Conservation (phyloP, 2,797 vertebrate species). For the Mormyrops boulengeri region DNA sequence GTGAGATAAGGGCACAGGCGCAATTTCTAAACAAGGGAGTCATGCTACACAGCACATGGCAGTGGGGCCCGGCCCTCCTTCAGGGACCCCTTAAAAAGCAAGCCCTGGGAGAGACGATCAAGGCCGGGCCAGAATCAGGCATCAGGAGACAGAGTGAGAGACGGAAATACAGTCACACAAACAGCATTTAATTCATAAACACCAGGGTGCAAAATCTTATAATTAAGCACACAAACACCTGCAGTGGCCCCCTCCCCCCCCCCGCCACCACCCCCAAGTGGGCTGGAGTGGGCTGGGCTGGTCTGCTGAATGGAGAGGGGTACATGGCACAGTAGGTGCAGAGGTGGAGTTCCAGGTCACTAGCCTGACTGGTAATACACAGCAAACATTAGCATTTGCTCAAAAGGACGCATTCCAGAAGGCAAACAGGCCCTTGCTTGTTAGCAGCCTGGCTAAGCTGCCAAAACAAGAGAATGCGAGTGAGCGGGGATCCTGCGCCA, state of each 20-base stretch:
- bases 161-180: neutral
- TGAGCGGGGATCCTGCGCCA: slow-evolving; percentile 42
- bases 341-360: neutral
- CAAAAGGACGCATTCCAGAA: slow-evolving; percentile 34
- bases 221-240: neutral
- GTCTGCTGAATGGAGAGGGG: neutral
- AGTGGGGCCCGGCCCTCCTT: neutral
- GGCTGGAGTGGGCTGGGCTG: too few relatives aligned
- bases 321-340: neutral
- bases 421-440: slow-evolving; percentile 44
- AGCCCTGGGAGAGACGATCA: neutral
- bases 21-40: neutral
- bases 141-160: neutral
- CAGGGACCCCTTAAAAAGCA: neutral
- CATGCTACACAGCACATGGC: neutral
- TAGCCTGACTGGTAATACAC: slow-evolving; percentile 14
- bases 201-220: neutral
- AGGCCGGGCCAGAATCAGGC: neutral
- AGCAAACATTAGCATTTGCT: slow-evolving; percentile 25
- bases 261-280: neutral
- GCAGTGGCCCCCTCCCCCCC: neutral
- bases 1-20: neutral
- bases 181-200: neutral
- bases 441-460: slow-evolving; percentile 46
- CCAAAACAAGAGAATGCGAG: slow-evolving; percentile 44